These are phyloP conservation scores for Dufourea novaeangliae DNA, from an alignment of 1,140 invertebrate genomes.

Conservation along the genomic window DNA sequence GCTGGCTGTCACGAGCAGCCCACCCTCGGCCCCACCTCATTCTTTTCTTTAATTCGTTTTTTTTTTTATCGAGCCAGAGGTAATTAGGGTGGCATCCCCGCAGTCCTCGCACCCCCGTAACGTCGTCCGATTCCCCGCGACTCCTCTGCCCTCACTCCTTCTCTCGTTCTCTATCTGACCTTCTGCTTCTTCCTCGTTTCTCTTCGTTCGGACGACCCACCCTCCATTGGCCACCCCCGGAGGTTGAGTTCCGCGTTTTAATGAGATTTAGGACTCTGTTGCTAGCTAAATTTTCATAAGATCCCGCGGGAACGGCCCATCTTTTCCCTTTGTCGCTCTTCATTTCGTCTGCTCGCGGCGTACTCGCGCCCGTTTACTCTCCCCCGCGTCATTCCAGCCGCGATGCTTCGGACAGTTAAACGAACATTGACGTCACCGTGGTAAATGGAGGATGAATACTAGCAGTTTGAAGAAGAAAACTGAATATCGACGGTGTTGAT, in stretches of 20 bases:
- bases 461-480: no score
- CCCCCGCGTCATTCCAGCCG: not conserved
- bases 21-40: constrained; percentile 79
- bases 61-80: constrained; percentile 78
- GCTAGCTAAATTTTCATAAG: constrained; percentile 77
- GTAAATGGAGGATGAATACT: no score
- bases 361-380: not conserved
- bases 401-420: not conserved
- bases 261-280: constrained; percentile 77
- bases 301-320: constrained; percentile 66
- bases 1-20: constrained; percentile 81
- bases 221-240: constrained; percentile 33
- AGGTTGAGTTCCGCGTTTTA: constrained; percentile 69
- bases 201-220: not conserved
- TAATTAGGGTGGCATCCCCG: constrained; percentile 81
- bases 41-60: constrained; percentile 82
- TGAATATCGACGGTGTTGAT: no score
- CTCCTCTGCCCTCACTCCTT: constrained; percentile 1
- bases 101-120: constrained; percentile 69
- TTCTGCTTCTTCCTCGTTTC: constrained; percentile 22
- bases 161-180: not conserved
- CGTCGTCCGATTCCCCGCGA: constrained; percentile 22
- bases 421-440: no score
- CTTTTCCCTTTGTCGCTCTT: constrained; percentile 5
- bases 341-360: constrained; percentile 27